phyloP scores from a whole-genome alignment of 2,888 invertebrate genomes.

The Parnassius smintheus region DNA sequence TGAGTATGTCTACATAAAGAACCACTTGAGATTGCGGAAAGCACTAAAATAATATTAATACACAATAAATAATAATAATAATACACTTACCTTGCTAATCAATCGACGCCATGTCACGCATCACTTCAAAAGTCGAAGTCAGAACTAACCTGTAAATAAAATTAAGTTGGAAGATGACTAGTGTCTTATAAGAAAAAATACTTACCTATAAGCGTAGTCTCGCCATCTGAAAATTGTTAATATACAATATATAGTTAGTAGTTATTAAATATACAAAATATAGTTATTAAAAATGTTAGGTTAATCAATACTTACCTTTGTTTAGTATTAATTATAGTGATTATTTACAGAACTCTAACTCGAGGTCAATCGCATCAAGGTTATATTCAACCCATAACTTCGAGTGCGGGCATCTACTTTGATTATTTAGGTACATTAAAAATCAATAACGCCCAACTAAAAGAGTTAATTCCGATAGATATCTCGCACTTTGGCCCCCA shows the following conservation, averaged over 20 bases:
- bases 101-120: conserved; percentile 29
- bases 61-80: conserved; percentile 30
- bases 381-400: background rate
- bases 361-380: background rate
- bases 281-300: too few relatives aligned
- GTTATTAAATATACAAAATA: too few relatives aligned
- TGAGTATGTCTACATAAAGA: too few relatives aligned
- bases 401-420: background rate
- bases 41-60: conserved; percentile 29
- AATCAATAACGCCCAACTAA: too few relatives aligned
- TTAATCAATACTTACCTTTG: background rate
- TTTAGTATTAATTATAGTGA: background rate
- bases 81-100: conserved; percentile 23
- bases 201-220: too few relatives aligned
- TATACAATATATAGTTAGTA: background rate
- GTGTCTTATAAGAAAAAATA: too few relatives aligned
- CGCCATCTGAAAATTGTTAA: background rate
- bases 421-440: background rate
- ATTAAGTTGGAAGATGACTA: too few relatives aligned
- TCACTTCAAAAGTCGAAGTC: conserved; percentile 27
- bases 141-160: too few relatives aligned
- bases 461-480: too few relatives aligned
- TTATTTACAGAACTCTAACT: too few relatives aligned
- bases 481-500: too few relatives aligned
- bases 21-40: too few relatives aligned